phyloP scores from a whole-genome alignment of 2,888 invertebrate genomes.

The Acanthoscelides obtectus region DNA sequence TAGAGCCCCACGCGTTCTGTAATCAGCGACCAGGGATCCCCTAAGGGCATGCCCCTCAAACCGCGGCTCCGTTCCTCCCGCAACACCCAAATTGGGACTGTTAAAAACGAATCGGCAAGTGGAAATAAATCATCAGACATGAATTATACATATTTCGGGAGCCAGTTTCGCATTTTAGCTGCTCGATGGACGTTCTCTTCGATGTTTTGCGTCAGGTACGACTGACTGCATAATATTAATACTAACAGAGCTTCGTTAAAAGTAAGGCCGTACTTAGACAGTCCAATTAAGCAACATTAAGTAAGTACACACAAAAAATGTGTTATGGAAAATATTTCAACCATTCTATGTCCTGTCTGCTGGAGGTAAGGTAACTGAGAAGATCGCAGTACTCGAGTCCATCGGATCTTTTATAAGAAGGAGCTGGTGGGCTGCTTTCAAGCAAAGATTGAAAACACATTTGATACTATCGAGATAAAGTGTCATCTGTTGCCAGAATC shows the following conservation, averaged over 20 bases:
- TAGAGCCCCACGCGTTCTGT: conserved; percentile 21
- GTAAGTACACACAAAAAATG: too few species aligned
- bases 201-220: background rate
- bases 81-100: background rate
- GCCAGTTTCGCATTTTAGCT: background rate
- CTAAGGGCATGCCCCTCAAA: conserved; percentile 7
- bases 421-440: too few species aligned
- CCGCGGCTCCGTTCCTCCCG: background rate
- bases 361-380: too few species aligned
- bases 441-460: too few species aligned
- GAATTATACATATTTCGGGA: background rate
- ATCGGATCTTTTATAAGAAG: too few species aligned
- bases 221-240: background rate
- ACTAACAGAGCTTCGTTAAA: background rate
- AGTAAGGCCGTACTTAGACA: background rate
- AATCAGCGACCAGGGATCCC: conserved; percentile 20
- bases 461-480: too few species aligned
- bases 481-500: too few species aligned
- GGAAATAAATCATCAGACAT: background rate
- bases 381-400: too few species aligned
- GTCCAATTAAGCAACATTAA: too few species aligned
- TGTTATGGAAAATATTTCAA: too few species aligned
- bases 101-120: background rate
- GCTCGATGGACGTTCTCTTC: background rate
- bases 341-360: too few species aligned